Conservation (phyloP, 2,888 invertebrate genomes). For the Hyppa rectilinea region DNA sequence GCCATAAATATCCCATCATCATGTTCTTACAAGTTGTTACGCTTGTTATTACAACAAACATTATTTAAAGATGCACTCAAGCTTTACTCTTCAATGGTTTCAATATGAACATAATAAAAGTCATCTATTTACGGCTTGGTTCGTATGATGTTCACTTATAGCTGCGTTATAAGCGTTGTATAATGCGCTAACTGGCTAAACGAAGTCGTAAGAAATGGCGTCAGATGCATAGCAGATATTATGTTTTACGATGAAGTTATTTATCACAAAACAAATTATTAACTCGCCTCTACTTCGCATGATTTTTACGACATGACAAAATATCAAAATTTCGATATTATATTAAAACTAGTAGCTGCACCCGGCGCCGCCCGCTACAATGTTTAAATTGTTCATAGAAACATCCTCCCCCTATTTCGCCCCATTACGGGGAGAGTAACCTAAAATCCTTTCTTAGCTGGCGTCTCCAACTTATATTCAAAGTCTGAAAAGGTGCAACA, state of each 20-base stretch:
- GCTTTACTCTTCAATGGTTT: slow-evolving; percentile 15
- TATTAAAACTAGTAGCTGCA: too few relatives aligned
- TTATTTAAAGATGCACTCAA: slow-evolving; percentile 3
- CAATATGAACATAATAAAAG: slow-evolving; percentile 39
- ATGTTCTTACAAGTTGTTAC: slow-evolving; percentile 15
- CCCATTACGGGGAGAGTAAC: too few relatives aligned
- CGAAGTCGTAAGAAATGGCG: slow-evolving; percentile 36
- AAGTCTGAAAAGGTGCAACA: not conserved
- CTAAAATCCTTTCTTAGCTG: too few relatives aligned
- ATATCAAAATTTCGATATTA: not conserved
- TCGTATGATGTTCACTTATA: not conserved
- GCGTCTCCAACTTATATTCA: too few relatives aligned
- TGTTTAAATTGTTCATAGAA: too few relatives aligned
- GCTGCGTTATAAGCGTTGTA: not conserved
- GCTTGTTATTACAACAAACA: not conserved
- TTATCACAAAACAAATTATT: slow-evolving; percentile 17
- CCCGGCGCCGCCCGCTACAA: too few relatives aligned
- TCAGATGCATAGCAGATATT: slow-evolving; percentile 34
- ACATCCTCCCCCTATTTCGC: too few relatives aligned
- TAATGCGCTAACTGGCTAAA: slow-evolving; percentile 21
- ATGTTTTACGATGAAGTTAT: slow-evolving; percentile 50
- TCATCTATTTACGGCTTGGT: slow-evolving; percentile 22
- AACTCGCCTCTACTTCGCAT: not conserved
- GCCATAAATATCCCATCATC: slow-evolving; percentile 7
- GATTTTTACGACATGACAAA: too few relatives aligned